Evolutionary conservation across 2,797 vertebrate genomes (phyloP), one percentile per base, ranked within the genome.

Genomic region (Dendrocincla fuliginosa): DNA sequence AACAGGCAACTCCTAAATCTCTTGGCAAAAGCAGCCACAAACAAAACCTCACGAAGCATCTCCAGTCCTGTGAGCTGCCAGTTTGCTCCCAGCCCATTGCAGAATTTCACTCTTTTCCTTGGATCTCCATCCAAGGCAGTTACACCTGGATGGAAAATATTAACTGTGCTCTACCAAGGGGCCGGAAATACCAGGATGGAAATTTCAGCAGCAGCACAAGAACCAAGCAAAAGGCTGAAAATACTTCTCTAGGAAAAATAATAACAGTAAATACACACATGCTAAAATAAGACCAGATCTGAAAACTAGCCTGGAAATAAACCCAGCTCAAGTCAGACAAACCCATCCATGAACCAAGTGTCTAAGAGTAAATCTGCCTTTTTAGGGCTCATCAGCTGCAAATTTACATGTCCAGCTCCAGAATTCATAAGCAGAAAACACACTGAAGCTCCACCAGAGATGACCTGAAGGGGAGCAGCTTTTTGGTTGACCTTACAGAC

Each of bases 101-200:
- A 35, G 41, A 23, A 53, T 68, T 60, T 25, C 37, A 17, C 61
- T 78, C 68, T 46, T 61, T 50, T 64, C 8, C 1, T 56, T 65
- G 49, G 47, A 76, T 86, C 33, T 17, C 39, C 3, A 2, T 55
- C 63, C 79, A 53, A 65, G 74, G 49, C 30, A 82, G 78, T n/a
- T 63, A 86, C 84, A 96, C 95, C 94, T 96, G 93, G 77, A 69
- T 80, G 90, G 94, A 94, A 96, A 94, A 87, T 68, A 95, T 59
- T 33, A 85, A 82, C 85, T 42, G 5, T 25, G 65, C 74, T 78
- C 74, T 68, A 82, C 75, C 89, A 41, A 93, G 83, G 71, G 91
- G 94, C 33, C 0, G 0, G 90, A 94, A 95, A 93, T 64, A 68
- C 41, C 73, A 57, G 0, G 10, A 55, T 77, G 88, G 94, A 93